A percentile compares a stretch with the other conserved stretches of the same genome.
Conservation (phyloP, 2,888 invertebrate genomes). For the Keiferia lycopersicella region DNA sequence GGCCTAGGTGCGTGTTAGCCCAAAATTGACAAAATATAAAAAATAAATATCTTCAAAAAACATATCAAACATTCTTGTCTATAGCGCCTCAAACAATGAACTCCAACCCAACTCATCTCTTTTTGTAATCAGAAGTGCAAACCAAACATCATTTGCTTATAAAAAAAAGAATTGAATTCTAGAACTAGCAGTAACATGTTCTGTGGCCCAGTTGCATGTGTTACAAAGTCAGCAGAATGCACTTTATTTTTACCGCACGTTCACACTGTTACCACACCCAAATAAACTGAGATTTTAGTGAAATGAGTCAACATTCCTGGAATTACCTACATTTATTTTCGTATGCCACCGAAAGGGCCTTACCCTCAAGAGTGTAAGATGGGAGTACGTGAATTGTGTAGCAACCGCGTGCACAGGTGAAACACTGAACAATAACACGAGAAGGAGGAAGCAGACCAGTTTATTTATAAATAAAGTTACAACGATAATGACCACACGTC, state of each 20-base stretch:
- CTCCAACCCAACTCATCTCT: too few species aligned
- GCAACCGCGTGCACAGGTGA: neutral
- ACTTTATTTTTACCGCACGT: neutral
- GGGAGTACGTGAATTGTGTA: neutral
- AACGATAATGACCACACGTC: conserved; percentile 42
- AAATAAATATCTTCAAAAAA: too few species aligned
- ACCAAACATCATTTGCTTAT: too few species aligned
- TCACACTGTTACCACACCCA: neutral
- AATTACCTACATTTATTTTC: neutral
- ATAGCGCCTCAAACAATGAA: too few species aligned
- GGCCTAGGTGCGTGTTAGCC: too few species aligned
- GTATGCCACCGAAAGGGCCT: neutral
- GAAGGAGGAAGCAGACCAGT: neutral
- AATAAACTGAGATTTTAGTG: neutral
- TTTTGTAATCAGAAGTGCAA: too few species aligned
- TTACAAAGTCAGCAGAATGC: neutral
- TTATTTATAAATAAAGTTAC: conserved; percentile 50
- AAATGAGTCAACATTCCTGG: neutral
- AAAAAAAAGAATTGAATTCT: neutral
- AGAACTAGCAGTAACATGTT: neutral
- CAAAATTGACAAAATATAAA: too few species aligned
- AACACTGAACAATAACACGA: neutral
- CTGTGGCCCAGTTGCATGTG: neutral
- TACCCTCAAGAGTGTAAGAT: neutral
- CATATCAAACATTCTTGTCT: too few species aligned